These are phyloP conservation scores for Vipera latastei DNA, from an alignment of 2,797 vertebrate genomes.

Conservation along the genomic window DNA sequence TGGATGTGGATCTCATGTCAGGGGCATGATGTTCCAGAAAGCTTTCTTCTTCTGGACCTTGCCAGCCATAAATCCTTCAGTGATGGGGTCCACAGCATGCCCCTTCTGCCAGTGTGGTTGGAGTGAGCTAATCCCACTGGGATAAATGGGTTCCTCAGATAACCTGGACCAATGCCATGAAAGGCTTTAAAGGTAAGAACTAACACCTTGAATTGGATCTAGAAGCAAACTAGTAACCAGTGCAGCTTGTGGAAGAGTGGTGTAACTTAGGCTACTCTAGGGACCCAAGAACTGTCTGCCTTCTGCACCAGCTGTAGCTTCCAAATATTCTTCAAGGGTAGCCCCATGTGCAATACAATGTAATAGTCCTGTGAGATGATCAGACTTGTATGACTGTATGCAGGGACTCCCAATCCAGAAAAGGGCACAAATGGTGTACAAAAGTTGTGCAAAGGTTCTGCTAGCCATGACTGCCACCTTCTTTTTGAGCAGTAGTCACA, in stretches of 20 bases:
- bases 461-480: neutral
- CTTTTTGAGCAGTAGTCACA: neutral
- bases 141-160: neutral
- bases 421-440: neutral
- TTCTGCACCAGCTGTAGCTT: neutral
- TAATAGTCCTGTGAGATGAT: neutral
- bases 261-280: neutral
- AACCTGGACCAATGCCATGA: neutral
- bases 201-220: neutral
- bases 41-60: too few relatives aligned
- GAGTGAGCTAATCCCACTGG: neutral
- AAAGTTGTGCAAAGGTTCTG: neutral
- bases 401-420: neutral
- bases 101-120: neutral
- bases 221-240: neutral
- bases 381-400: neutral
- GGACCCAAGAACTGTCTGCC: neutral
- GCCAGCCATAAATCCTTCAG: neutral
- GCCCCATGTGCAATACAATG: neutral
- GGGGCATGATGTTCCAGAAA: neutral
- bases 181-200: neutral
- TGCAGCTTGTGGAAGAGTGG: neutral
- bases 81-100: neutral
- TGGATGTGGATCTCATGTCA: neutral
- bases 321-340: neutral